A percentile compares a stretch with the other conserved stretches of the same genome.
These are phyloP conservation scores for Aromia moschata DNA, from an alignment of 2,888 invertebrate species.

Conservation along the genomic window DNA sequence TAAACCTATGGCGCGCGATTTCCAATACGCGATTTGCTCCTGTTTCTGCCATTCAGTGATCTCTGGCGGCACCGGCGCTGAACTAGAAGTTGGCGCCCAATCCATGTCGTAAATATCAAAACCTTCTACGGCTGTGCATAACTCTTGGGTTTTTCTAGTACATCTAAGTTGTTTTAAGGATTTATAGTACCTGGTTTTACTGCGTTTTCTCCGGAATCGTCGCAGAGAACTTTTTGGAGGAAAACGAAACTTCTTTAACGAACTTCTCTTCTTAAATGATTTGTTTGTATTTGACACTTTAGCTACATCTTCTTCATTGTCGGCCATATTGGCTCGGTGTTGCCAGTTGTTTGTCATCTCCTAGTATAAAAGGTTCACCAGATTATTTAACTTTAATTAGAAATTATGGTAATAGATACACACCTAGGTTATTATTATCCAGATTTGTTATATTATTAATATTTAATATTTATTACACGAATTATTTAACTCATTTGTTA, in stretches of 20 bases:
- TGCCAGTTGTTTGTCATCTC: too few species aligned
- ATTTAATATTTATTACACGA: too few species aligned
- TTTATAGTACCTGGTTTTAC: slow-evolving; percentile 44
- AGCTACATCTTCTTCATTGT: background rate
- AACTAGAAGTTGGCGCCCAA: slow-evolving; percentile 35
- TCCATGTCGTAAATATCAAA: slow-evolving; percentile 53
- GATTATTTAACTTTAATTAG: too few species aligned
- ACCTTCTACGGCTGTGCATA: slow-evolving; percentile 49
- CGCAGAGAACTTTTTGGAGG: slow-evolving; percentile 23
- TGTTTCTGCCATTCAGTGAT: slow-evolving; percentile 65
- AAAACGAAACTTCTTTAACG: background rate
- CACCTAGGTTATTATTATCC: too few species aligned
- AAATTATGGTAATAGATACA: too few species aligned
- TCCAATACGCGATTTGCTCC: slow-evolving; percentile 71
- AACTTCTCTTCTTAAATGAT: background rate
- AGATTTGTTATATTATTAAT: too few species aligned
- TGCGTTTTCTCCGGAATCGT: slow-evolving; percentile 42
- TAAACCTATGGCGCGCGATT: slow-evolving; percentile 67
- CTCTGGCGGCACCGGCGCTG: slow-evolving; percentile 43
- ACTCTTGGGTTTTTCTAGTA: slow-evolving; percentile 45
- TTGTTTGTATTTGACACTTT: background rate
- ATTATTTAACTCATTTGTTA: too few species aligned
- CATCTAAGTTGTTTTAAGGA: slow-evolving; percentile 39
- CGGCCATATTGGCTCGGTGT: slow-evolving; percentile 16
- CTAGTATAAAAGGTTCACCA: too few species aligned